A percentile compares a stretch with the other conserved stretches of the same genome.
Evolutionary conservation across 2,113 vertebrate species (phyloP).

Genomic region (Amphiprion percula): DNA sequence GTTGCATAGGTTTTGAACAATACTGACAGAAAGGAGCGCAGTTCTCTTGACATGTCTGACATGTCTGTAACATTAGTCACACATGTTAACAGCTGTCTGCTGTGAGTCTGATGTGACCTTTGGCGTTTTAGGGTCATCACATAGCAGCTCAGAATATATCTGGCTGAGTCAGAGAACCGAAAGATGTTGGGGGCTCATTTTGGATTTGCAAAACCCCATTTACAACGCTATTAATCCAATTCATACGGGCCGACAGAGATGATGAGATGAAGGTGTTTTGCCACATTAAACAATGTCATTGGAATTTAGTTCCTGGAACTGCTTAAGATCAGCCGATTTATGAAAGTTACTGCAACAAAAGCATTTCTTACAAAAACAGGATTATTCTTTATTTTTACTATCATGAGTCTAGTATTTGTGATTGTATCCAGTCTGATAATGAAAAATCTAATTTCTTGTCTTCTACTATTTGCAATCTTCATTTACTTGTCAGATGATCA

Average conservation of each 20-base stretch:
- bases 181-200: neutral
- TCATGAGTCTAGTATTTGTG: too few species aligned
- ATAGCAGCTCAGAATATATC: slow-evolving; percentile 10
- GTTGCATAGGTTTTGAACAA: slow-evolving; percentile 31
- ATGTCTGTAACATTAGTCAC: slow-evolving; percentile 30
- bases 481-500: neutral
- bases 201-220: neutral
- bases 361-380: too few species aligned
- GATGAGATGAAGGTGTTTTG: slow-evolving; percentile 1
- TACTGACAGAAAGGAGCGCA: neutral
- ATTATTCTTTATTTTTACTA: too few species aligned
- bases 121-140: slow-evolving; percentile 41
- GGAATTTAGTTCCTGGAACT: neutral
- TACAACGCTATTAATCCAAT: neutral
- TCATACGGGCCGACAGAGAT: neutral
- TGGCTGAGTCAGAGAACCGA: neutral
- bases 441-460: too few species aligned
- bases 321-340: neutral
- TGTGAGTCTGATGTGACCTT: slow-evolving; percentile 47
- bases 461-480: neutral
- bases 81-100: slow-evolving; percentile 49
- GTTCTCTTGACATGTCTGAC: slow-evolving; percentile 25
- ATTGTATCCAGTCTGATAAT: too few species aligned
- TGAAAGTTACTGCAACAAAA: too few species aligned
- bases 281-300: neutral